phyloP scores from a whole-genome alignment of 2,888 invertebrate genomes.

The Apodemia mormo region DNA sequence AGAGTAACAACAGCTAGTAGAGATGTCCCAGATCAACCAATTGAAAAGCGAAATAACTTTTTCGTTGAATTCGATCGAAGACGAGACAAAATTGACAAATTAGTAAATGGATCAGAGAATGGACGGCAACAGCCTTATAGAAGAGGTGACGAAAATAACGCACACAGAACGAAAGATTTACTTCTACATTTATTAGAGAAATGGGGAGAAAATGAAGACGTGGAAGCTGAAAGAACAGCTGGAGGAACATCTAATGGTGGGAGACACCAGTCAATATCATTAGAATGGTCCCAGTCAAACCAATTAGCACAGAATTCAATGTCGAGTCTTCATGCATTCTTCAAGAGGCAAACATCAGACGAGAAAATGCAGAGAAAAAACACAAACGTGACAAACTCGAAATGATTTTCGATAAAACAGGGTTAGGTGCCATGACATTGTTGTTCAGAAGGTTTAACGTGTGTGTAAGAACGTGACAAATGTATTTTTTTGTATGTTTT shows the following conservation, averaged over 20 bases:
- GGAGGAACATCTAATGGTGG: slow-evolving; percentile 74
- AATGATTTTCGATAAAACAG: slow-evolving; percentile 50
- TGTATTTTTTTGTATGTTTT: background rate
- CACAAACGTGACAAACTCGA: slow-evolving; percentile 50
- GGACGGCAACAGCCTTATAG: slow-evolving; percentile 71
- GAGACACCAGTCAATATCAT: slow-evolving; percentile 87
- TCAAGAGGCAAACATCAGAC: slow-evolving; percentile 83
- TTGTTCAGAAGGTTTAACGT: slow-evolving; percentile 44
- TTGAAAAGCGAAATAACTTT: slow-evolving; percentile 79
- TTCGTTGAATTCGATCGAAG: slow-evolving; percentile 75
- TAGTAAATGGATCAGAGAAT: slow-evolving; percentile 67
- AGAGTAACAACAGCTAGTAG: slow-evolving; percentile 85
- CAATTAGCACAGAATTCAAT: slow-evolving; percentile 89
- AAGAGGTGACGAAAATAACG: slow-evolving; percentile 80
- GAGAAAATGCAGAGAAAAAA: slow-evolving; percentile 71
- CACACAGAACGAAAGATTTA: slow-evolving; percentile 88
- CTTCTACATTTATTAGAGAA: slow-evolving; percentile 88
- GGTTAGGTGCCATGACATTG: slow-evolving; percentile 69
- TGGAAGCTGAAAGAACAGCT: slow-evolving; percentile 73
- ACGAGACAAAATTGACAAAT: slow-evolving; percentile 70
- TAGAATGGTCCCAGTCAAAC: slow-evolving; percentile 88
- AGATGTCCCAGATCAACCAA: slow-evolving; percentile 86
- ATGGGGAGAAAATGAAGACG: slow-evolving; percentile 85
- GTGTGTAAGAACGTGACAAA: slow-evolving; percentile 12
- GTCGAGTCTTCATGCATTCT: slow-evolving; percentile 90